Percentiles rank a stretch among this genome's conserved stretches.
phyloP scores from a whole-genome alignment of 64 coral and sea anemone species.

The Actinia equina region DNA sequence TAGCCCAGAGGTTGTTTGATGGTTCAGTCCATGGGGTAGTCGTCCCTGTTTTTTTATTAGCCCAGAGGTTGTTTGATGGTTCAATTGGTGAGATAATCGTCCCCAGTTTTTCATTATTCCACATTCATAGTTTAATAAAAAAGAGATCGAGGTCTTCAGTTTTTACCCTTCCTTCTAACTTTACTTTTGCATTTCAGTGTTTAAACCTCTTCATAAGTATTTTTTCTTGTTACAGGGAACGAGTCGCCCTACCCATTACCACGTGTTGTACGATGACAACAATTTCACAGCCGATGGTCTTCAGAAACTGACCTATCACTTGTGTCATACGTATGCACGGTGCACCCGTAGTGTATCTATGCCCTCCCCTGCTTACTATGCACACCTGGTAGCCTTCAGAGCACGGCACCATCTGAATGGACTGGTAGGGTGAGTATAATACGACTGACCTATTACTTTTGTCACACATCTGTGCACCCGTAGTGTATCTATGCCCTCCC shows the following conservation, averaged over 20 bases:
- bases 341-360: slow-evolving; percentile 81
- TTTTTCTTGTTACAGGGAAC: slow-evolving; percentile 36
- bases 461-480: slow-evolving; percentile 72
- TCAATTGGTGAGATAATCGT: too few relatives aligned
- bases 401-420: slow-evolving; percentile 51
- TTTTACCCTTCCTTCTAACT: not conserved
- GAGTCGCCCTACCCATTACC: slow-evolving; percentile 88
- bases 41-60: too few relatives aligned
- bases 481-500: slow-evolving; percentile 80
- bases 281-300: slow-evolving; percentile 54
- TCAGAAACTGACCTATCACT: slow-evolving; percentile 72
- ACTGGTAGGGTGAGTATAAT: not conserved
- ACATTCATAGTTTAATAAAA: too few relatives aligned
- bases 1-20: too few relatives aligned
- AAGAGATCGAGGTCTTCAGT: too few relatives aligned
- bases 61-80: too few relatives aligned
- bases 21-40: too few relatives aligned
- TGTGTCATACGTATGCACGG: slow-evolving; percentile 77
- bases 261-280: slow-evolving; percentile 80
- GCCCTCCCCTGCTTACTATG: slow-evolving; percentile 83
- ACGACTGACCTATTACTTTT: slow-evolving; percentile 49
- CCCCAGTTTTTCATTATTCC: too few relatives aligned
- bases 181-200: not conserved
- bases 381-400: slow-evolving; percentile 75
- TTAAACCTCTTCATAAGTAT: not conserved